These are phyloP conservation scores for Mergus octosetaceus DNA, from an alignment of 2,797 vertebrate species.

Conservation along the genomic window DNA sequence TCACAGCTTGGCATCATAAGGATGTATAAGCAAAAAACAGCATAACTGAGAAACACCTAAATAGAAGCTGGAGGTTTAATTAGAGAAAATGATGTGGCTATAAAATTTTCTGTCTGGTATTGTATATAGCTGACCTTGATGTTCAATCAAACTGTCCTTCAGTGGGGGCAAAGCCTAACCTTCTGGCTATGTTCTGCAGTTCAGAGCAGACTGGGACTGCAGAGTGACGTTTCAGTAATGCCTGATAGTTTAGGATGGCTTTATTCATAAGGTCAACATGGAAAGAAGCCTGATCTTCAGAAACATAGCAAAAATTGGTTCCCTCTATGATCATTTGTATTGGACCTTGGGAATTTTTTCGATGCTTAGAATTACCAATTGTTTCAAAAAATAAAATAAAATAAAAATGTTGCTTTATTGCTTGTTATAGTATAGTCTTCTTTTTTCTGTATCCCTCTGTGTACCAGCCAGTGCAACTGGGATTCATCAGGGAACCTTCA, in stretches of 20 bases:
- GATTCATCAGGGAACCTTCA: not conserved
- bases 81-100: constrained; percentile 17
- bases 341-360: not conserved
- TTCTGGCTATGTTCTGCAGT: not conserved
- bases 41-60: not conserved
- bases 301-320: not conserved
- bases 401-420: not conserved
- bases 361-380: not conserved
- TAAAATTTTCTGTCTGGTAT: constrained; percentile 23
- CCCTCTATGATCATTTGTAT: not conserved
- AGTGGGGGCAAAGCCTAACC: not conserved
- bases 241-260: not conserved
- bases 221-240: not conserved
- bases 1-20: constrained; percentile 16
- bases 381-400: not conserved
- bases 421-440: not conserved
- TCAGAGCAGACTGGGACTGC: not conserved
- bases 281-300: not conserved
- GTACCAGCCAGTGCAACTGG: not conserved
- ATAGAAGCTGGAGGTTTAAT: constrained; percentile 15
- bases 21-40: constrained; percentile 35
- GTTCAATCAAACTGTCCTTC: not conserved
- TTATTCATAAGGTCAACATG: not conserved
- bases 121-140: constrained; percentile 33
- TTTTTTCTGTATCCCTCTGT: not conserved